phyloP scores from a whole-genome alignment of 1,140 invertebrate species.

The Pseudomyrmex flavicornis region DNA sequence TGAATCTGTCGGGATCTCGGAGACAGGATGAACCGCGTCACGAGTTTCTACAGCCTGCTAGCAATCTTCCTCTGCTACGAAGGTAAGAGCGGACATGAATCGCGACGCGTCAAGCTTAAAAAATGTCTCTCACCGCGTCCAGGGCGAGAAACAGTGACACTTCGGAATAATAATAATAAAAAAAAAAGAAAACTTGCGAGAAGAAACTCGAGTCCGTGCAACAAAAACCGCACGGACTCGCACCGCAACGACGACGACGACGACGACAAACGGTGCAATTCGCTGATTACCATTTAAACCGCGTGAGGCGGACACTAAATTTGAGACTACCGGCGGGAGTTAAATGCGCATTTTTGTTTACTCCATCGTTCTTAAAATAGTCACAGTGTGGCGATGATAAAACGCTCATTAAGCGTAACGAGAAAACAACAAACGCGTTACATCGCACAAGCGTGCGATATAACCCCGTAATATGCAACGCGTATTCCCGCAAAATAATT shows the following conservation, averaged over 20 bases:
- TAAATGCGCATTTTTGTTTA: slow-evolving; percentile 28
- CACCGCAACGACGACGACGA: no score
- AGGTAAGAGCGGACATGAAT: slow-evolving; percentile 45
- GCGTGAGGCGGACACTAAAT: slow-evolving; percentile 7
- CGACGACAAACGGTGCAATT: slow-evolving; percentile 4
- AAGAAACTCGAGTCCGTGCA: no score
- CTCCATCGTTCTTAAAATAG: neutral
- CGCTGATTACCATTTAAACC: slow-evolving; percentile 23
- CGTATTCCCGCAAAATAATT: no score
- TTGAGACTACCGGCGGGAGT: neutral
- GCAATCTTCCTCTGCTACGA: slow-evolving; percentile 61
- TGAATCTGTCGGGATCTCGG: neutral
- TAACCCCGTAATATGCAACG: no score
- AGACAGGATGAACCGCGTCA: slow-evolving; percentile 38
- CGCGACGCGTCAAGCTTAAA: no score
- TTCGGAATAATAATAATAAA: no score
- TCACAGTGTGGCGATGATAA: neutral
- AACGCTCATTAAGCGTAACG: no score
- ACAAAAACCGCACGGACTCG: no score
- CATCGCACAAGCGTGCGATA: no score
- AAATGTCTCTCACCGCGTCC: neutral
- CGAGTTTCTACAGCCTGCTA: slow-evolving; percentile 41
- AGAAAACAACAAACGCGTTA: no score
- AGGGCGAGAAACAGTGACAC: no score
- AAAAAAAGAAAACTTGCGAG: no score